Conservation (phyloP, 2,888 invertebrate genomes). For the Limnephilus marmoratus region DNA sequence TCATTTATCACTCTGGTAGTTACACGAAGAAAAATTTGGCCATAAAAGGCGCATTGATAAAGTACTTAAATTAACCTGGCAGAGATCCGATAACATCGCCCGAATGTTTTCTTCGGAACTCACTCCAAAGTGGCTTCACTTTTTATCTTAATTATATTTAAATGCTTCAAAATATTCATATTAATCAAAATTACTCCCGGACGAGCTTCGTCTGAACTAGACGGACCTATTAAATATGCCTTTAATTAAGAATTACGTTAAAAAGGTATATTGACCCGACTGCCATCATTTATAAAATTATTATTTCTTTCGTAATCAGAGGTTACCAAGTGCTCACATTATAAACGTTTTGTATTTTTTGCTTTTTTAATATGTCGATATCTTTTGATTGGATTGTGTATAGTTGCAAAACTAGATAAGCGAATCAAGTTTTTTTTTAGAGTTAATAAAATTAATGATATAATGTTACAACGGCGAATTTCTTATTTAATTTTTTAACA, state of each 20-base stretch:
- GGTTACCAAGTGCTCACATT: conserved; percentile 26
- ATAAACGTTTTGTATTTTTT: not conserved
- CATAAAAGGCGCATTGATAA: conserved; percentile 42
- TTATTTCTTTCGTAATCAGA: conserved; percentile 52
- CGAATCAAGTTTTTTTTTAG: not conserved
- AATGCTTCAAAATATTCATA: conserved; percentile 65
- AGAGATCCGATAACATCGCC: not conserved
- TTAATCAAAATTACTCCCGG: conserved; percentile 64
- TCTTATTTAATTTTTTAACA: not conserved
- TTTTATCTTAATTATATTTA: conserved; percentile 63
- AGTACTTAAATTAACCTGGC: conserved; percentile 20
- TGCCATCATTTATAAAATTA: conserved; percentile 62
- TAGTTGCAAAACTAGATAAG: not conserved
- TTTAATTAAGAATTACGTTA: conserved; percentile 64
- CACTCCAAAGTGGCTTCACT: conserved; percentile 46
- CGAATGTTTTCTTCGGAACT: conserved; percentile 34
- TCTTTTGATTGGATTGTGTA: not conserved
- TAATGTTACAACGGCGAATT: not conserved
- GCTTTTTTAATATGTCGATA: not conserved
- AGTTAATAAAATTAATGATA: not conserved
- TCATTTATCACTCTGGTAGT: not conserved
- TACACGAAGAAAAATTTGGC: not conserved
- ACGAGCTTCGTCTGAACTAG: conserved; percentile 45
- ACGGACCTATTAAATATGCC: conserved; percentile 55
- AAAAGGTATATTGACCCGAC: conserved; percentile 47